Conservation (phyloP, 2,113 vertebrate species). For the Burhinus bistriatus region DNA sequence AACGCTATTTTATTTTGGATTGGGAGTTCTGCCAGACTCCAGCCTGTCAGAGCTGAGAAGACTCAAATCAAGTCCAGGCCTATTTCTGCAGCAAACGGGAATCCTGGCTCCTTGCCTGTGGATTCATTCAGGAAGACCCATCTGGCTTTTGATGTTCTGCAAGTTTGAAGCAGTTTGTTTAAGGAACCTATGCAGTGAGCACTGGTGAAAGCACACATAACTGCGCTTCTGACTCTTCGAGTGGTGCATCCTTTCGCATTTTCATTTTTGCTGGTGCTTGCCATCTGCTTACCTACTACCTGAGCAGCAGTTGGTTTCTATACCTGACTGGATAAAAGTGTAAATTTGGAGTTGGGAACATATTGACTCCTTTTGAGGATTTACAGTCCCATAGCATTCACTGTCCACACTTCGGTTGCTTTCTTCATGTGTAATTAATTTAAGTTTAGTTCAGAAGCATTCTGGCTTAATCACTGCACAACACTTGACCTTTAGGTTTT, state of each 20-base stretch:
- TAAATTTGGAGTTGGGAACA: constrained; percentile 13
- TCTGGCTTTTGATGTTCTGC: constrained; percentile 76
- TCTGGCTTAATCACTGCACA: background rate
- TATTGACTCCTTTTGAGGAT: background rate
- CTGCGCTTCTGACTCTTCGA: background rate
- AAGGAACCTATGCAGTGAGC: constrained; percentile 56
- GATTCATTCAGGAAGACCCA: constrained; percentile 72
- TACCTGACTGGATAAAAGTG: constrained; percentile 55
- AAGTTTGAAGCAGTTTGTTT: constrained; percentile 72
- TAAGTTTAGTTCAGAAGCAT: constrained; percentile 8
- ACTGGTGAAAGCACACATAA: constrained; percentile 43
- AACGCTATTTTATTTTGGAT: constrained; percentile 73
- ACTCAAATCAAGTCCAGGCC: constrained; percentile 76
- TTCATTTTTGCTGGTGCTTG: background rate
- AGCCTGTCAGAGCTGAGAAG: constrained; percentile 73
- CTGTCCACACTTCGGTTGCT: constrained; percentile 21
- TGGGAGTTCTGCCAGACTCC: constrained; percentile 68
- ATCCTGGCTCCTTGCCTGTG: constrained; percentile 70
- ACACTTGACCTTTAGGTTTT: background rate
- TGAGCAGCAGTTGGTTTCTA: constrained; percentile 18
- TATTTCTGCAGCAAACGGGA: constrained; percentile 72
- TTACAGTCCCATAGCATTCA: background rate
- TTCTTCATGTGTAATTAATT: constrained; percentile 44
- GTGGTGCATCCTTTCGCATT: background rate
- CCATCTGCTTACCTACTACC: constrained; percentile 51